A percentile compares a stretch with the other conserved stretches of the same genome.
Conservation (phyloP, 2,797 vertebrate genomes). For the Sardinella longiceps region DNA sequence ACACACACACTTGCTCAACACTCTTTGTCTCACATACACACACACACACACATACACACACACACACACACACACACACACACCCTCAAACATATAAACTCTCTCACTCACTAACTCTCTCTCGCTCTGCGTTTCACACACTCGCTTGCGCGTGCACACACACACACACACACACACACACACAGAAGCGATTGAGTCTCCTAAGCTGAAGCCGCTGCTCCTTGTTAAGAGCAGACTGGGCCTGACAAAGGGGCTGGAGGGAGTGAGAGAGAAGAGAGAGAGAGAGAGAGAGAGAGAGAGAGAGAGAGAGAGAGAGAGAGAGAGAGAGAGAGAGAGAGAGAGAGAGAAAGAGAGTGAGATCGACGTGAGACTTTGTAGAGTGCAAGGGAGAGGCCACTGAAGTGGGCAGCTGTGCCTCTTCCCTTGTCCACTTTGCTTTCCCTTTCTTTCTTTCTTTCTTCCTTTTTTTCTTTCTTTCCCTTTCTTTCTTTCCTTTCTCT, state of each 20-base stretch:
- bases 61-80: too few relatives aligned
- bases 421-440: not conserved
- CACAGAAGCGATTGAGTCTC: constrained; percentile 29
- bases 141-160: not conserved
- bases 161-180: not conserved
- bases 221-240: not conserved
- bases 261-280: too few relatives aligned
- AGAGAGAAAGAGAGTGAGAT: too few relatives aligned
- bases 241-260: constrained; percentile 32
- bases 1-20: not conserved
- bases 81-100: too few relatives aligned
- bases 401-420: constrained; percentile 52
- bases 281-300: too few relatives aligned
- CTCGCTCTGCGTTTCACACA: not conserved
- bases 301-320: too few relatives aligned
- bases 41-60: too few relatives aligned
- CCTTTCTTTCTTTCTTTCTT: not conserved
- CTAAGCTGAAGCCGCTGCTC: constrained; percentile 10
- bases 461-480: not conserved
- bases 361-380: constrained; percentile 49
- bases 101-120: not conserved
- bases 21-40: too few relatives aligned
- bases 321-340: too few relatives aligned
- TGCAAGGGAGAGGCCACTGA: constrained; percentile 46
- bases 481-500: too few relatives aligned